Conservation (phyloP, 2,113 vertebrate genomes). For the Syngnathus typhle region DNA sequence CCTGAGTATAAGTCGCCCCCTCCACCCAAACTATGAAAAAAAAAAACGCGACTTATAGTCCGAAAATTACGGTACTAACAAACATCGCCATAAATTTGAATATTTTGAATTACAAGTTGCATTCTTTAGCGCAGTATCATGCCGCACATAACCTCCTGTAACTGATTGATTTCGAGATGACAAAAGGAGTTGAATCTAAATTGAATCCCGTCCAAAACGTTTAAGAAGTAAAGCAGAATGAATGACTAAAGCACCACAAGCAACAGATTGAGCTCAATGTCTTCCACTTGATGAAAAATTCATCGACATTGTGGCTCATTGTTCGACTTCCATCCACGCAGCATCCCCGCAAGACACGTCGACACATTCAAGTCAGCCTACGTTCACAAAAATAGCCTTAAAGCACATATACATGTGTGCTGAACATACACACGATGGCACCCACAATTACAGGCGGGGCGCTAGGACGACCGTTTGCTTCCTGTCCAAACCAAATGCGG, state of each 20-base stretch:
- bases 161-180: neutral
- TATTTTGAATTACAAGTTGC: no score
- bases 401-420: slow-evolving; percentile 32
- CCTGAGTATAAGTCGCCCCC: no score
- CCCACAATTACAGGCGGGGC: slow-evolving; percentile 25
- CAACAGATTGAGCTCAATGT: slow-evolving; percentile 13
- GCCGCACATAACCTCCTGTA: no score
- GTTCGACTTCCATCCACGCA: slow-evolving; percentile 29
- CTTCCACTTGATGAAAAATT: slow-evolving; percentile 46
- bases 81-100: no score
- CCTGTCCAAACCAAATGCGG: neutral
- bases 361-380: slow-evolving; percentile 32
- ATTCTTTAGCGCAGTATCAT: no score
- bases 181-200: neutral
- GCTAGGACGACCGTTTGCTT: slow-evolving; percentile 11
- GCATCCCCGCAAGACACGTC: neutral
- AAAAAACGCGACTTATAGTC: no score
- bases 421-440: neutral
- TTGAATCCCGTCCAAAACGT: neutral
- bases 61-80: no score
- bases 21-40: no score
- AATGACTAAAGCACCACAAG: slow-evolving; percentile 14
- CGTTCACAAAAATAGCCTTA: slow-evolving; percentile 43
- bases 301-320: slow-evolving; percentile 17
- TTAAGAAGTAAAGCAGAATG: no score